Evolutionary conservation across 2,888 invertebrate species (phyloP).

Genomic region (Eurytoma californica): DNA sequence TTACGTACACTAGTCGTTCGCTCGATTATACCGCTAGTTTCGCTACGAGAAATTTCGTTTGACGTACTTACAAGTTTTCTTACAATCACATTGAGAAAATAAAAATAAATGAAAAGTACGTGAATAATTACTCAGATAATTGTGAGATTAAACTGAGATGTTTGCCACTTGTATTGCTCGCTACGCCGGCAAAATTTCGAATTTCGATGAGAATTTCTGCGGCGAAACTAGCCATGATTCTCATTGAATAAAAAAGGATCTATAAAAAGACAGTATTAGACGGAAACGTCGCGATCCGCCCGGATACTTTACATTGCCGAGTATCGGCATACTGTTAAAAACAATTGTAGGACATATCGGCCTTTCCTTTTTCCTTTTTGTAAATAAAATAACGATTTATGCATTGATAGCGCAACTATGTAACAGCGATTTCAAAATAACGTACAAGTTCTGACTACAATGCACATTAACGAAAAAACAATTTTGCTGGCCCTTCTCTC

Average conservation of each 20-base stretch:
- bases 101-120: constrained; percentile 11
- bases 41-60: constrained; percentile 44
- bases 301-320: constrained; percentile 50
- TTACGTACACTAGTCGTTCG: constrained; percentile 45
- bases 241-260: constrained; percentile 55
- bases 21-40: constrained; percentile 47
- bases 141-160: background rate
- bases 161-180: constrained; percentile 12
- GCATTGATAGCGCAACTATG: constrained; percentile 29
- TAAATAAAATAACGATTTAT: constrained; percentile 51
- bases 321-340: constrained; percentile 54
- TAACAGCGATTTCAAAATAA: constrained; percentile 51
- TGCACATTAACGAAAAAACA: constrained; percentile 42
- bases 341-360: constrained; percentile 53
- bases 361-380: constrained; percentile 37
- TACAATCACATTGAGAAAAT: background rate
- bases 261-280: constrained; percentile 54
- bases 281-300: constrained; percentile 53
- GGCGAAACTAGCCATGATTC: constrained; percentile 50
- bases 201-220: constrained; percentile 29
- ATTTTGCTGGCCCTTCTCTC: constrained; percentile 18
- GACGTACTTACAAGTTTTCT: constrained; percentile 14
- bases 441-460: constrained; percentile 47
- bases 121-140: constrained; percentile 17
- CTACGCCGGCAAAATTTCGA: constrained; percentile 14